These are phyloP conservation scores for Reticulitermes lucifugus DNA, from an alignment of 2,888 invertebrate genomes.

Conservation along the genomic window DNA sequence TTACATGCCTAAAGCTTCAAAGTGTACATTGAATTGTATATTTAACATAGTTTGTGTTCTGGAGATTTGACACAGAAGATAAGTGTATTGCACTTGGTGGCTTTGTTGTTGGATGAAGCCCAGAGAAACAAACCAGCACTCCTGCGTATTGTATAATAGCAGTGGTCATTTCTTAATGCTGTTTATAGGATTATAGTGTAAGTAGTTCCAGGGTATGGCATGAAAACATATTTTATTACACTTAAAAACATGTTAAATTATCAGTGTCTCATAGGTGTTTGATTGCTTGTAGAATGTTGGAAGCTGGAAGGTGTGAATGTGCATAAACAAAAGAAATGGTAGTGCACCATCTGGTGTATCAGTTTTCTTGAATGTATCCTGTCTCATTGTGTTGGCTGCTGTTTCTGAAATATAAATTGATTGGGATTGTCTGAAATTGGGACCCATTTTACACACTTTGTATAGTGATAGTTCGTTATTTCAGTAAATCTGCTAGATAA, in stretches of 20 bases:
- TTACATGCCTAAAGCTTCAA: background rate
- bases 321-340: slow-evolving; percentile 8
- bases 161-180: background rate
- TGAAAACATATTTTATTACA: background rate
- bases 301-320: background rate
- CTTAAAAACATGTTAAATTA: background rate
- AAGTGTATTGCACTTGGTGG: background rate
- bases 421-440: background rate
- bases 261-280: background rate
- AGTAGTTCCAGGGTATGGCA: background rate
- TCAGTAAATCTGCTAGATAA: background rate
- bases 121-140: background rate
- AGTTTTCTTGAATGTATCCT: background rate
- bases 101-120: background rate
- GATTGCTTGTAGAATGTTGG: background rate
- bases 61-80: background rate
- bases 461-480: background rate
- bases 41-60: background rate
- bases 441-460: background rate
- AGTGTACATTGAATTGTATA: background rate
- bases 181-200: background rate
- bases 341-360: background rate
- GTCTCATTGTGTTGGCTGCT: background rate
- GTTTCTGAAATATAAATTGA: background rate
- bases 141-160: background rate